Evolutionary conservation across 1,140 invertebrate genomes (phyloP).

Genomic region (Venustaconcha ellipsiformis): DNA sequence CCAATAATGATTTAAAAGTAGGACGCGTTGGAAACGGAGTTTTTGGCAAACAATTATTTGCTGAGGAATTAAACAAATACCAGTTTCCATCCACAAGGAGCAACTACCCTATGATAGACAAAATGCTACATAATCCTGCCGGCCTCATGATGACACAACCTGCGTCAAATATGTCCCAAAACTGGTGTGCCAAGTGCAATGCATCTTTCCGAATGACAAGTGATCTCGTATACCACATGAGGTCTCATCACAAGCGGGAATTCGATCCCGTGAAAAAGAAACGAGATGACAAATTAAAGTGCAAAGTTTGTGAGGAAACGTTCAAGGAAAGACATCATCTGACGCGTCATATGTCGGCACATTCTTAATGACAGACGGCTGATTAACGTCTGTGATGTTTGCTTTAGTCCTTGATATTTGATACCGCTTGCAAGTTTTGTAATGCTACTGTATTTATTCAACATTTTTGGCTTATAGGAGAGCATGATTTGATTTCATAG

Average conservation of each 20-base stretch:
- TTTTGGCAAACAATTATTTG: slow-evolving; percentile 26
- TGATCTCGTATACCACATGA: slow-evolving; percentile 98
- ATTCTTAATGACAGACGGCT: slow-evolving; percentile 62
- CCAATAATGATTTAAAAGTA: no score
- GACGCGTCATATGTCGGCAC: slow-evolving; percentile 94
- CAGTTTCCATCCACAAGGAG: slow-evolving; percentile 47
- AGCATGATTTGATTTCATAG: no score
- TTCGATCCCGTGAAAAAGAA: slow-evolving; percentile 62
- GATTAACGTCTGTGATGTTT: no score
- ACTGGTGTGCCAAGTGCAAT: slow-evolving; percentile 98
- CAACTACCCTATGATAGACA: slow-evolving; percentile 66
- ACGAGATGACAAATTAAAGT: slow-evolving; percentile 77
- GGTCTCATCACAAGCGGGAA: slow-evolving; percentile 72
- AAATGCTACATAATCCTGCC: slow-evolving; percentile 54
- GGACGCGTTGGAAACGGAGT: neutral
- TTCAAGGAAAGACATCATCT: slow-evolving; percentile 96
- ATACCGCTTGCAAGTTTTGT: no score
- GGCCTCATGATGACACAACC: slow-evolving; percentile 69
- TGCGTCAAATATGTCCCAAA: slow-evolving; percentile 87
- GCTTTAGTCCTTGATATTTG: no score
- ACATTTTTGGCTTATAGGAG: no score
- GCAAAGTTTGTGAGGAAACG: slow-evolving; percentile 94
- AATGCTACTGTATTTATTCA: no score
- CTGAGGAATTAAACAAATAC: slow-evolving; percentile 24
- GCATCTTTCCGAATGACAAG: slow-evolving; percentile 98